These are phyloP conservation scores for Leucosticte australis DNA, from an alignment of 2,113 vertebrate genomes.

Conservation along the genomic window DNA sequence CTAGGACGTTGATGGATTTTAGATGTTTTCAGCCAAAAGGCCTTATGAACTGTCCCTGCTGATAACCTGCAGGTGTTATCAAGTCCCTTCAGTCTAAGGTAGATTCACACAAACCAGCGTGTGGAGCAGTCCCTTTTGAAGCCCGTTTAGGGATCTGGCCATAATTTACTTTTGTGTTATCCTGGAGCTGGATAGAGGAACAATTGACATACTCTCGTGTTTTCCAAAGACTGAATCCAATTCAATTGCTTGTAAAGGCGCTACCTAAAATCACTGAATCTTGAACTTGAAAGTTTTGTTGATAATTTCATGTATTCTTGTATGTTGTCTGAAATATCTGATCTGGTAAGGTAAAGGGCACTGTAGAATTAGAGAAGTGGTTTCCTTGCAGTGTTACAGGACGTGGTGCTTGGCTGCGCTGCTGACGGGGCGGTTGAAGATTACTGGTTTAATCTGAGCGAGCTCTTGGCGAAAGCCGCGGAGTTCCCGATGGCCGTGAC, in stretches of 20 bases:
- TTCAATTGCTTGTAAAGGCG: not conserved
- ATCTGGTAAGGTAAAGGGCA: rapidly evolving
- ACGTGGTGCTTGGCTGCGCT: not conserved
- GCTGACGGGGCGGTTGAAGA: not conserved
- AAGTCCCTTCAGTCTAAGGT: not conserved
- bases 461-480: not conserved
- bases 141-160: not conserved
- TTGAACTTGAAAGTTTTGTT: not conserved
- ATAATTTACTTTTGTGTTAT: not conserved
- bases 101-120: rapidly evolving
- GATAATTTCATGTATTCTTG: not conserved
- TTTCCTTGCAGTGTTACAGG: not conserved
- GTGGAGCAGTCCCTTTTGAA: not conserved
- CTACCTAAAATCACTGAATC: not conserved
- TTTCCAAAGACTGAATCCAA: not conserved
- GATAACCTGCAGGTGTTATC: not conserved
- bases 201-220: not conserved
- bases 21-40: not conserved
- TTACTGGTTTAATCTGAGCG: not conserved
- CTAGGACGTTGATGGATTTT: not conserved
- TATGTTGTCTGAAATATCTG: not conserved
- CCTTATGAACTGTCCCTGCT: not conserved
- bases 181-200: not conserved
- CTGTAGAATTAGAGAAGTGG: not conserved
- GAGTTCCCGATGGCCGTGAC: not conserved